Conservation (phyloP, 2,797 vertebrate species). For the Silurus aristotelis region DNA sequence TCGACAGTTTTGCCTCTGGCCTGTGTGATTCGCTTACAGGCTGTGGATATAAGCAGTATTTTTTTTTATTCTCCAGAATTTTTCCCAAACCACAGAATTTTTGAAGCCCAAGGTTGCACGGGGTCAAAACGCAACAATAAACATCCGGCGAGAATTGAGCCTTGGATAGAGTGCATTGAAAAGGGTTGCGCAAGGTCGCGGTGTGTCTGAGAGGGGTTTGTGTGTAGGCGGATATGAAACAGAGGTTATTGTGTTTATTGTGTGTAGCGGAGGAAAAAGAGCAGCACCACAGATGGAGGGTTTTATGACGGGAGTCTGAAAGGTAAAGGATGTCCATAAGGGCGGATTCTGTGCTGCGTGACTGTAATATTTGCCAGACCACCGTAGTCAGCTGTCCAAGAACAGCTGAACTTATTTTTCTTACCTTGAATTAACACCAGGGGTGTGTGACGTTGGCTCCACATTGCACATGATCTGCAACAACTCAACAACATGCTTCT, state of each 20-base stretch:
- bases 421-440: neutral
- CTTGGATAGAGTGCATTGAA: conserved; percentile 26
- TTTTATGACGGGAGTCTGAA: conserved; percentile 1
- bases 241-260: conserved; percentile 17
- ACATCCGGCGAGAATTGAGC: conserved; percentile 19
- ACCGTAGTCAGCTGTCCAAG: neutral
- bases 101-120: neutral
- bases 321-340: conserved; percentile 7
- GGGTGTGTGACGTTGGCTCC: neutral
- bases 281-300: neutral
- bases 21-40: conserved; percentile 9
- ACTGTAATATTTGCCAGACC: conserved; percentile 6
- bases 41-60: conserved; percentile 8
- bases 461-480: neutral
- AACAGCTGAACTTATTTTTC: neutral
- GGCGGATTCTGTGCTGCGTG: neutral
- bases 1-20: conserved; percentile 11
- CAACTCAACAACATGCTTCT: neutral
- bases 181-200: neutral
- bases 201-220: neutral
- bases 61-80: neutral
- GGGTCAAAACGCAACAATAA: neutral
- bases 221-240: conserved; percentile 8
- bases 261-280: neutral
- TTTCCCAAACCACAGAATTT: neutral